Percentiles rank a stretch among this genome's conserved stretches.
phyloP scores from a whole-genome alignment of 2,113 vertebrate genomes.

The Phrynocephalus versicolor region DNA sequence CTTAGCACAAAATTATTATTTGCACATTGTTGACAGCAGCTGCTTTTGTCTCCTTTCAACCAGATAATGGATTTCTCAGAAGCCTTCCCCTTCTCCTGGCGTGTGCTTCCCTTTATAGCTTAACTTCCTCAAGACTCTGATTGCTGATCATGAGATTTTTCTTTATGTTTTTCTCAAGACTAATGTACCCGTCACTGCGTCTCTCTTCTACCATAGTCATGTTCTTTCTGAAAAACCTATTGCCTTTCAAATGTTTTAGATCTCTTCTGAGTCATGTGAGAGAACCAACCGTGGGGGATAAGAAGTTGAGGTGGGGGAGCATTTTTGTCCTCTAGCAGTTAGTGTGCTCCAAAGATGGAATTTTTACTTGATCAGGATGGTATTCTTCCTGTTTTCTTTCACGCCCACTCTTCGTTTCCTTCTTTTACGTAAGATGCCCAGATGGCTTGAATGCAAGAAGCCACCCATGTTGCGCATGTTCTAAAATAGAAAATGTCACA shows the following conservation, averaged over 20 bases:
- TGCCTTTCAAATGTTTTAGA: neutral
- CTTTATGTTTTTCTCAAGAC: neutral
- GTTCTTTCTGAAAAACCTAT: neutral
- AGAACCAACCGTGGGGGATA: neutral
- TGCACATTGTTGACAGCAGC: neutral
- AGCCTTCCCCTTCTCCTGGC: neutral
- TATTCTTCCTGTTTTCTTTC: constrained; percentile 62
- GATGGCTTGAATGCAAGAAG: constrained; percentile 44
- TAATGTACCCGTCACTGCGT: neutral
- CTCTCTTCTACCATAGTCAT: neutral
- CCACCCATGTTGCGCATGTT: constrained; percentile 38
- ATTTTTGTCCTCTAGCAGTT: constrained; percentile 21
- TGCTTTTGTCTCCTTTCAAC: neutral
- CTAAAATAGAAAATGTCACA: constrained; percentile 46
- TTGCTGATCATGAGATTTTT: constrained; percentile 6
- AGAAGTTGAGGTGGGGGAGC: neutral
- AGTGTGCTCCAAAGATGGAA: constrained; percentile 15
- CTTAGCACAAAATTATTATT: neutral
- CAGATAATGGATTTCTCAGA: neutral
- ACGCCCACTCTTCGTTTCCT: constrained; percentile 43
- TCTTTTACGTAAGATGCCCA: constrained; percentile 54
- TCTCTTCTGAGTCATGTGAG: neutral
- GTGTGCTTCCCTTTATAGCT: constrained; percentile 13
- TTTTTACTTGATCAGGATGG: constrained; percentile 39
- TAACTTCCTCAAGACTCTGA: neutral